Conservation (phyloP, 2,113 vertebrate genomes). For the Mustelus asterias region DNA sequence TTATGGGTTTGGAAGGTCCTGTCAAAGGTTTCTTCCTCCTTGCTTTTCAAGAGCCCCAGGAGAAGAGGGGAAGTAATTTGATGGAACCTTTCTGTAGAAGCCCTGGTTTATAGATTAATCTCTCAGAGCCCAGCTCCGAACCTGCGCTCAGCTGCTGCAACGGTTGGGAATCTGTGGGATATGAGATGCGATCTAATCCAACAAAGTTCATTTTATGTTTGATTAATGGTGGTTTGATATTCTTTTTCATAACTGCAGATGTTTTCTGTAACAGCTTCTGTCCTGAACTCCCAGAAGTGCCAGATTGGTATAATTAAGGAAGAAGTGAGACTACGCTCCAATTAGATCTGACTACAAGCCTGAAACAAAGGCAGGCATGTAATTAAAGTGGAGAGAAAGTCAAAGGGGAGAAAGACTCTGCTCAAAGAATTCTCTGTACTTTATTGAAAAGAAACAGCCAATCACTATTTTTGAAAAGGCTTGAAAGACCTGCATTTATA, state of each 20-base stretch:
- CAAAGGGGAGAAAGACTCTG: not conserved
- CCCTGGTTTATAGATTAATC: not conserved
- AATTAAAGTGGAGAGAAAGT: not conserved
- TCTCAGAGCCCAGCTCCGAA: not conserved
- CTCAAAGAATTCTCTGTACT: not conserved
- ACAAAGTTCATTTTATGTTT: not conserved
- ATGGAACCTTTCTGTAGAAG: not conserved
- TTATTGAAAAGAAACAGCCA: not conserved
- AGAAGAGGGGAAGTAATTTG: not conserved
- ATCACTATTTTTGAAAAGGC: not conserved
- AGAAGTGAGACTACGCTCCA: not conserved
- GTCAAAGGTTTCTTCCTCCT: not conserved
- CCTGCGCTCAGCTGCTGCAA: not conserved
- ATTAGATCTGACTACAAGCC: not conserved
- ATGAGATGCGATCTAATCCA: not conserved
- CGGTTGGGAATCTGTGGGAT: not conserved
- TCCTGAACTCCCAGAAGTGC: not conserved
- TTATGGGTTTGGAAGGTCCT: too few relatives aligned
- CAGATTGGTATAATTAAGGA: not conserved
- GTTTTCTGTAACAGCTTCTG: not conserved
- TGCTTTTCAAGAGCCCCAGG: not conserved
- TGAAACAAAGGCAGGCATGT: not conserved
- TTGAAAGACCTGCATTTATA: not conserved
- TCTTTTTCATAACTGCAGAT: conserved; percentile 21
- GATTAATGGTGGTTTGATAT: conserved; percentile 17